These are phyloP conservation scores for Halotydeus destructor DNA, from an alignment of 1,140 invertebrate genomes.

Conservation along the genomic window DNA sequence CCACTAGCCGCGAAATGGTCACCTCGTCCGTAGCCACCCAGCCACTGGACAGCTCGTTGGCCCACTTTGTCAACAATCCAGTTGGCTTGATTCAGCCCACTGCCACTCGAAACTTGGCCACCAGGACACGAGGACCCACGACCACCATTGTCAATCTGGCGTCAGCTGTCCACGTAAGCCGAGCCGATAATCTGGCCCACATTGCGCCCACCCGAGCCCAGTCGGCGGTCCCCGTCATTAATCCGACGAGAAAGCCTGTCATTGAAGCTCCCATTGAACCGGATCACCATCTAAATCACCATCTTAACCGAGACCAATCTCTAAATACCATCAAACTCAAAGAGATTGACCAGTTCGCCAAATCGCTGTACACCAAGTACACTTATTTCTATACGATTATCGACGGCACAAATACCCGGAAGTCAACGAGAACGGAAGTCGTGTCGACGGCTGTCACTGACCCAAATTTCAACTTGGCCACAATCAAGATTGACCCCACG, in stretches of 20 bases:
- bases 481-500: conserved; percentile 9
- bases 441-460: conserved; percentile 11
- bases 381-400: conserved; percentile 19
- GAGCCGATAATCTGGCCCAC: neutral
- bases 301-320: neutral
- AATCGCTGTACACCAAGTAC: conserved; percentile 14
- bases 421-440: conserved; percentile 16
- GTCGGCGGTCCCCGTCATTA: neutral
- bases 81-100: conserved; percentile 8
- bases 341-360: conserved; percentile 10
- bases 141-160: conserved; percentile 12
- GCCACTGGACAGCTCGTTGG: conserved; percentile 11
- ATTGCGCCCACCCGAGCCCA: neutral
- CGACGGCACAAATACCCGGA: conserved; percentile 14
- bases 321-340: conserved; percentile 3
- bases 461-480: conserved; percentile 4
- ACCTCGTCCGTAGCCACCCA: conserved; percentile 5
- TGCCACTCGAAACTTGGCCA: conserved; percentile 7
- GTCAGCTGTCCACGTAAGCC: neutral
- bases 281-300: neutral
- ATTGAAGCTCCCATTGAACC: neutral
- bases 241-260: neutral
- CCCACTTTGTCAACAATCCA: conserved; percentile 5
- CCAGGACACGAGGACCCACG: conserved; percentile 13
- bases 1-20: conserved; percentile 10